Evolutionary conservation across 2,113 vertebrate species (phyloP).

Genomic region (Cinclus cinclus): DNA sequence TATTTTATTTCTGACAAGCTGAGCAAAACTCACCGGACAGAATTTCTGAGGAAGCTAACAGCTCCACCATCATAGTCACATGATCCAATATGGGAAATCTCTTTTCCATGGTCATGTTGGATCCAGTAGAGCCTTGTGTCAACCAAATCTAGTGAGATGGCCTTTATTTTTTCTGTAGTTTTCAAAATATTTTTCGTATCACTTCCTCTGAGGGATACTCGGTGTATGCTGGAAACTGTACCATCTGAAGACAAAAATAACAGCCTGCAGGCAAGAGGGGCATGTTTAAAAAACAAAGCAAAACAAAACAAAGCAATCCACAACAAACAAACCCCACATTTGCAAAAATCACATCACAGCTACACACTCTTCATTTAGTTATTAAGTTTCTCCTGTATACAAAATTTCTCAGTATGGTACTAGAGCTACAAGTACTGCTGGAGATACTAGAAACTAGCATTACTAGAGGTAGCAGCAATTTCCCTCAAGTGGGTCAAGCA

Average conservation of each 20-base stretch:
- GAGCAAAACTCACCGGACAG: conserved; percentile 72
- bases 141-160: conserved; percentile 76
- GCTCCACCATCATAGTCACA: conserved; percentile 84
- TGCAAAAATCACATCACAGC: neutral
- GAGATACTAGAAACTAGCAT: neutral
- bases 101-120: conserved; percentile 66
- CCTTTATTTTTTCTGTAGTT: conserved; percentile 65
- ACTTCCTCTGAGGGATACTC: conserved; percentile 64
- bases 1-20: neutral
- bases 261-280: conserved; percentile 71
- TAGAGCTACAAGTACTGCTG: neutral
- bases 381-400: neutral
- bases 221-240: conserved; percentile 75
- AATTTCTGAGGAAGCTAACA: conserved; percentile 70
- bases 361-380: neutral
- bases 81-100: conserved; percentile 72
- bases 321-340: neutral
- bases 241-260: conserved; percentile 88
- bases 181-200: conserved; percentile 71
- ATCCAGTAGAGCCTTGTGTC: conserved; percentile 86
- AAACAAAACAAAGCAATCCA: neutral
- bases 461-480: neutral
- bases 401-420: neutral
- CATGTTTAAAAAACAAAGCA: neutral
- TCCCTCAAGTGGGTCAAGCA: neutral